These are phyloP conservation scores for Paraescarpia echinospica DNA, from an alignment of 1,140 invertebrate genomes.

Conservation along the genomic window DNA sequence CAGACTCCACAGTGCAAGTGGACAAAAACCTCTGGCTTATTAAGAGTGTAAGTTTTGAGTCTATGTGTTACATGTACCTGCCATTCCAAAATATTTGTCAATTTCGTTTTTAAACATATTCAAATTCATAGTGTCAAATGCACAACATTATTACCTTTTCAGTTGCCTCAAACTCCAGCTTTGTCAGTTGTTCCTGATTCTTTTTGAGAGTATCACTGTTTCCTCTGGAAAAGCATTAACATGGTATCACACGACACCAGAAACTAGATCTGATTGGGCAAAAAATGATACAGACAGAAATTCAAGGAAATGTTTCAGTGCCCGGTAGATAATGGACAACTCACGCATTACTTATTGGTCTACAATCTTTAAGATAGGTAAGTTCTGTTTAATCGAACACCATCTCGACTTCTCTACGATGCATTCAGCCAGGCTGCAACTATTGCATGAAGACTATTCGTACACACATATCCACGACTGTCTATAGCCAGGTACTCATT, in stretches of 20 bases:
- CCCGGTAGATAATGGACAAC: constrained; percentile 18
- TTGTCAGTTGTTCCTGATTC: constrained; percentile 82
- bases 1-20: no score
- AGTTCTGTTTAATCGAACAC: no score
- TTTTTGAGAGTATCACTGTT: constrained; percentile 66
- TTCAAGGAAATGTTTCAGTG: no score
- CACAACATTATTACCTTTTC: constrained; percentile 67
- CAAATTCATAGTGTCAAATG: background rate
- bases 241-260: background rate
- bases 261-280: no score
- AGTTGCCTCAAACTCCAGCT: constrained; percentile 93
- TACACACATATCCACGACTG: no score
- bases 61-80: background rate
- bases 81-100: background rate
- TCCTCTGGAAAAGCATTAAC: background rate
- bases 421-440: no score
- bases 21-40: no score
- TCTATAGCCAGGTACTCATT: no score
- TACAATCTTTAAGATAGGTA: constrained; percentile 39
- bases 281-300: no score
- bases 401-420: no score
- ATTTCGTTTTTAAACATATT: background rate
- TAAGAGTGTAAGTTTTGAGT: no score
- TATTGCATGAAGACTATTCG: no score
- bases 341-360: constrained; percentile 49